Percentiles rank a stretch among this genome's conserved stretches.
These are phyloP conservation scores for Leuciscus idus DNA, from an alignment of 2,113 vertebrate species.

Conservation along the genomic window DNA sequence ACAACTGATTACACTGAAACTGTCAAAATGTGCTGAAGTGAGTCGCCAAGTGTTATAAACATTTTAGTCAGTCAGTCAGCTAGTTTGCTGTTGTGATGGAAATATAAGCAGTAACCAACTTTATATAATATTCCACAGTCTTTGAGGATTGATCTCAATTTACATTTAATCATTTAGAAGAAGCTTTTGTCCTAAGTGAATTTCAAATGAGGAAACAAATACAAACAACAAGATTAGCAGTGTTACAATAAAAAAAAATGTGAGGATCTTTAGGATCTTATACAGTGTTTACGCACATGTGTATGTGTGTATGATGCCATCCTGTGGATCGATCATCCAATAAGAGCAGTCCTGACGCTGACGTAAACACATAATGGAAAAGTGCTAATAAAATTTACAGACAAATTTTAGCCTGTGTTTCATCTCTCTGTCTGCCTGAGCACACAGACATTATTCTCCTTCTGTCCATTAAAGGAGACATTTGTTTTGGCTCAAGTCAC, in stretches of 20 bases:
- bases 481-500: constrained; percentile 19
- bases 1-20: too few species aligned
- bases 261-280: too few species aligned
- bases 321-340: constrained; percentile 20
- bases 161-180: background rate
- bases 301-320: background rate
- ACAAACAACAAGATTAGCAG: background rate
- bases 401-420: background rate
- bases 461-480: constrained; percentile 2
- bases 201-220: background rate
- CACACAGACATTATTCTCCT: background rate
- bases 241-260: background rate
- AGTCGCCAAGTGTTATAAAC: background rate
- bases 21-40: background rate
- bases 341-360: constrained; percentile 19
- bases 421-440: background rate
- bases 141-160: background rate
- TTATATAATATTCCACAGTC: background rate
- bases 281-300: too few species aligned
- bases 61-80: background rate
- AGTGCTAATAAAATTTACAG: constrained; percentile 39
- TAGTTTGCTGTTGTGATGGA: background rate
- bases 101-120: background rate
- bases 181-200: background rate
- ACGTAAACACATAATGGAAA: constrained; percentile 33